phyloP scores from a whole-genome alignment of 2,888 invertebrate genomes.

The Spisula solida region DNA sequence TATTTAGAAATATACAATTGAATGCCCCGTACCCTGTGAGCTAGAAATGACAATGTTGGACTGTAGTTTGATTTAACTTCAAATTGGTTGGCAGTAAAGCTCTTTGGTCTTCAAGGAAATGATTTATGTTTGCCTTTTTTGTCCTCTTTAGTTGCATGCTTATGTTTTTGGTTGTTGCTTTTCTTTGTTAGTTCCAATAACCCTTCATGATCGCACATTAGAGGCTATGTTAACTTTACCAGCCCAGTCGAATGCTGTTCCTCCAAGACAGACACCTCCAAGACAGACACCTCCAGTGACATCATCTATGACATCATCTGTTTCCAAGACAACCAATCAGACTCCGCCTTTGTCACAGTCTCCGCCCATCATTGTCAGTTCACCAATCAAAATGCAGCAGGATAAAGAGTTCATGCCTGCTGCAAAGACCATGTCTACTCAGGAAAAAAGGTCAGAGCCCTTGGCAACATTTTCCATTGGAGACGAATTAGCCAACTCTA shows the following conservation, averaged over 20 bases:
- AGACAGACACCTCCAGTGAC: conserved; percentile 52
- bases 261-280: conserved; percentile 43
- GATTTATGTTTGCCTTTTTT: conserved; percentile 35
- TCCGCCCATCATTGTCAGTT: conserved; percentile 76
- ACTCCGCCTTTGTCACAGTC: conserved; percentile 65
- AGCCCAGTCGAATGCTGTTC: conserved; percentile 43
- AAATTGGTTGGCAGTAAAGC: too few relatives aligned
- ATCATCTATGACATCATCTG: conserved; percentile 39
- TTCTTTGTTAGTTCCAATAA: conserved; percentile 58
- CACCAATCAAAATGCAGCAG: conserved; percentile 71
- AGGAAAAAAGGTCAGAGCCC: conserved; percentile 58
- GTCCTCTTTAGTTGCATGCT: conserved; percentile 29
- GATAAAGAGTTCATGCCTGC: conserved; percentile 62
- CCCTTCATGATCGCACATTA: conserved; percentile 54
- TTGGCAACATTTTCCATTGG: conserved; percentile 75
- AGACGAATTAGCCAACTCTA: conserved; percentile 82
- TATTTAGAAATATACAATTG: too few relatives aligned
- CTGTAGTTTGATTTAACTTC: too few relatives aligned
- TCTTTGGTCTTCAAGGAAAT: too few relatives aligned
- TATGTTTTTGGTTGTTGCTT: conserved; percentile 44
- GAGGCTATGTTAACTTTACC: conserved; percentile 62
- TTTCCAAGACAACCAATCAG: conserved; percentile 46
- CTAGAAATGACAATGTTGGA: too few relatives aligned
- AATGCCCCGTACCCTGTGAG: too few relatives aligned
- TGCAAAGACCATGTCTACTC: conserved; percentile 56